Evolutionary conservation across 2,113 vertebrate species (phyloP).

Genomic region (Tragelaphus buxtoni): DNA sequence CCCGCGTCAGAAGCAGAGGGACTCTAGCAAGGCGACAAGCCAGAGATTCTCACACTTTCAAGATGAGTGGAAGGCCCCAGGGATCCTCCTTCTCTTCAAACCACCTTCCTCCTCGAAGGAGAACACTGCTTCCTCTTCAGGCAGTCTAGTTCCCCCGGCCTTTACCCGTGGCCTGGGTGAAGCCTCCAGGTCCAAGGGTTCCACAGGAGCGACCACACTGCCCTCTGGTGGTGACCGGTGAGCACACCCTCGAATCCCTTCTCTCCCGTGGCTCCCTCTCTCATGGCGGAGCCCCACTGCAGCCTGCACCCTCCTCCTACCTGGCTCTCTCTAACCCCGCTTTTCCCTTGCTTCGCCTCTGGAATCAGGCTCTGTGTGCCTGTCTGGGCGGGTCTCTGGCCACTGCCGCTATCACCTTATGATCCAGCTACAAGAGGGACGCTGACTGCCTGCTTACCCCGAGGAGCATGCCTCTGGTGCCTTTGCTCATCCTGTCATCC

Average conservation of each 20-base stretch:
- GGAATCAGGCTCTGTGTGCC: background rate
- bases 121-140: background rate
- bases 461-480: no score
- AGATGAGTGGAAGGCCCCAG: background rate
- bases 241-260: background rate
- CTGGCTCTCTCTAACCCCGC: background rate
- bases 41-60: background rate
- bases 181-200: background rate
- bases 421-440: fast-evolving
- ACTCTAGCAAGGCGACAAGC: background rate
- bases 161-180: background rate
- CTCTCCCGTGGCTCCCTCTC: background rate
- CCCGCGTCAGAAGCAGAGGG: background rate
- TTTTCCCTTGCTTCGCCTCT: background rate
- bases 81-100: background rate
- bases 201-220: background rate
- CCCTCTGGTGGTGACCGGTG: slow-evolving; percentile 19
- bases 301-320: background rate
- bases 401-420: background rate
- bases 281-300: fast-evolving
- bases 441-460: background rate
- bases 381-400: background rate
- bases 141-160: background rate
- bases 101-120: background rate
- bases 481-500: background rate